Evolutionary conservation across 2,113 vertebrate genomes (phyloP), one percentile per base, ranked within the genome.

Genomic region (Oceanites oceanicus): DNA sequence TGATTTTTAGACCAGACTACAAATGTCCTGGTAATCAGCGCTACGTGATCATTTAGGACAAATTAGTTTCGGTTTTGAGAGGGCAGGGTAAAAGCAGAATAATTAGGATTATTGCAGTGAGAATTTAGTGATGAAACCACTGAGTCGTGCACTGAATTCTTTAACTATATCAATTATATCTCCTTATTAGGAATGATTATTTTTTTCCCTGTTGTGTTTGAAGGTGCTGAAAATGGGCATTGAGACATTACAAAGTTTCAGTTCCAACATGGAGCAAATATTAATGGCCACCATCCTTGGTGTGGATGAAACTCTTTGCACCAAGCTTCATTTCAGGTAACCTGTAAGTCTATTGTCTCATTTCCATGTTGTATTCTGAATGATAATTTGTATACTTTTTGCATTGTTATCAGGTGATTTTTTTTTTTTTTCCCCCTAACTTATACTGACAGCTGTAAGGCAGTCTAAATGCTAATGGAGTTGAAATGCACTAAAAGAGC

Each of bases 271-370:
- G 97, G 98, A 86, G 98, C 97, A 34, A 96, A 98, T 76, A 95
- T 98, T 75, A 98, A 98, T 75, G 83, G 98, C n/a, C 92, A 95
- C 26, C 98, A 98, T 96, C 98, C 98, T 4, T 96, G 97, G 49
- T 98, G 98, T 47, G 98, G 98, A 89, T 99, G 98, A 98, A 99
- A 98, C 87, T 98, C 98, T 78, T 98, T 98, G 26, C 98, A 98
- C 77, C 98, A 99, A 86, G 98, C 98, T 93, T 98, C 97, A 59
- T 98, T 96, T 84, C 97, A 96, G 98, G 97, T 97, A 96, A 75
- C 42, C 52, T 90, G 56, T 80, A 77, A 82, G 55, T 71, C 70
- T 88, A 13, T 87, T 10, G 10, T 92, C 90, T 96, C 55, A 70
- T 96, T 97, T 95, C 66, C 79, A 79, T 15, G 83, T 52, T 90